Conservation (phyloP, 2,888 invertebrate species). For the Chrysolina haemoptera region DNA sequence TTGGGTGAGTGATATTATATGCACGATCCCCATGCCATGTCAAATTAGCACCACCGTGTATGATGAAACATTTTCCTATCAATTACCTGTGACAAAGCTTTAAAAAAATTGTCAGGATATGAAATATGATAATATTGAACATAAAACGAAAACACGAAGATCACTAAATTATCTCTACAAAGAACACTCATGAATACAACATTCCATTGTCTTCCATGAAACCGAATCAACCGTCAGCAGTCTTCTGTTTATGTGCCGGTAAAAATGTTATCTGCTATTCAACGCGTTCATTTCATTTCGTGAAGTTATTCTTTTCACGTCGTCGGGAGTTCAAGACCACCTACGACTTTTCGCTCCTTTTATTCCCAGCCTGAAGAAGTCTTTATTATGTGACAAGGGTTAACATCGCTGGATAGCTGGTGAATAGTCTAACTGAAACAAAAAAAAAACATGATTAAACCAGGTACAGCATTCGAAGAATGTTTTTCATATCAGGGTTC, state of each 20-base stretch:
- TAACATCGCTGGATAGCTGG: slow-evolving; percentile 11
- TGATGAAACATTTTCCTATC: too few species aligned
- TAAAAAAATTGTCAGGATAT: too few species aligned
- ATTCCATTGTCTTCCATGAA: background rate
- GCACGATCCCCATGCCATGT: too few species aligned
- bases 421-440: slow-evolving; percentile 18
- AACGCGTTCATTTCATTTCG: slow-evolving; percentile 2
- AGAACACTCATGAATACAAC: background rate
- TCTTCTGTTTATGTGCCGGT: background rate
- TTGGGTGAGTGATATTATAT: too few species aligned
- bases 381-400: slow-evolving; percentile 19
- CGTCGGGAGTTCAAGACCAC: slow-evolving; percentile 2
- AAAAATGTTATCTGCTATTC: slow-evolving; percentile 9
- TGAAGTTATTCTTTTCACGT: slow-evolving; percentile 5
- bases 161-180: too few species aligned
- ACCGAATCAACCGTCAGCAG: slow-evolving; percentile 6
- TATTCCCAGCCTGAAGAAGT: background rate
- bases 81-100: too few species aligned
- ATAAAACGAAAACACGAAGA: too few species aligned
- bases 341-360: slow-evolving; percentile 15
- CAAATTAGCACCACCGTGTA: too few species aligned
- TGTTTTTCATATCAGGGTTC: slow-evolving; percentile 5
- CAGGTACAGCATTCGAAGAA: background rate
- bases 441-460: slow-evolving; percentile 8
- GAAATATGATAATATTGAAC: too few species aligned